Conservation (phyloP, 2,888 invertebrate genomes). For the Leucozona laternaria region DNA sequence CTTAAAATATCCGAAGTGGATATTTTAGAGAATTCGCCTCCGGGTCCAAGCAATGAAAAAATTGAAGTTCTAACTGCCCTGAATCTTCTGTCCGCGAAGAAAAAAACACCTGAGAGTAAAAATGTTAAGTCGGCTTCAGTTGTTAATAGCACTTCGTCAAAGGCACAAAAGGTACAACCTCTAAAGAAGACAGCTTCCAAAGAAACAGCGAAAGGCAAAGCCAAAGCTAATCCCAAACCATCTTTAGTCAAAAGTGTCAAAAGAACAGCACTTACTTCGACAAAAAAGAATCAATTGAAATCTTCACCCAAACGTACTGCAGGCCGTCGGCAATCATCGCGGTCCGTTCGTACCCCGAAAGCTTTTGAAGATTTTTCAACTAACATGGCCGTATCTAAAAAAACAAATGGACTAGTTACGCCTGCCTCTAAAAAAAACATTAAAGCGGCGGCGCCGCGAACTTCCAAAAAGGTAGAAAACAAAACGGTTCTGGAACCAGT, state of each 20-base stretch:
- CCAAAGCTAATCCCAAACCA: neutral
- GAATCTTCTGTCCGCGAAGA: constrained; percentile 79
- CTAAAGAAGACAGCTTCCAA: neutral
- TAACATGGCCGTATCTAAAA: neutral
- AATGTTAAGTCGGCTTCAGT: neutral
- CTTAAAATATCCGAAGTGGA: constrained; percentile 9
- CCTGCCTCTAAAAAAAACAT: constrained; percentile 24
- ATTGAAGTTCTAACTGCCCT: constrained; percentile 81
- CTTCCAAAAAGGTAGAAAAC: neutral
- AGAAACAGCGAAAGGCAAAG: neutral
- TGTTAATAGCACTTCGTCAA: neutral
- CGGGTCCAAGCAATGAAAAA: constrained; percentile 73
- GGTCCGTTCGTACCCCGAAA: constrained; percentile 43
- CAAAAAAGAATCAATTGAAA: constrained; percentile 33
- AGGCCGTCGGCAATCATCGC: constrained; percentile 59
- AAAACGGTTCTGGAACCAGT: constrained; percentile 20
- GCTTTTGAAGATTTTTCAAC: constrained; percentile 47
- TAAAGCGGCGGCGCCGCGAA: neutral
- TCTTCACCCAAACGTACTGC: constrained; percentile 76
- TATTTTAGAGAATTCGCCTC: constrained; percentile 12
- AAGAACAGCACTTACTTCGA: constrained; percentile 1
- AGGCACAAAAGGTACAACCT: neutral
- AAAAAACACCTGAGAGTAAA: neutral
- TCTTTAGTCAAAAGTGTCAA: neutral
- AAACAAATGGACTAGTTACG: neutral